Percentiles rank a stretch among this genome's conserved stretches.
phyloP scores from a whole-genome alignment of 1,140 invertebrate genomes.

The Euwallacea similis region DNA sequence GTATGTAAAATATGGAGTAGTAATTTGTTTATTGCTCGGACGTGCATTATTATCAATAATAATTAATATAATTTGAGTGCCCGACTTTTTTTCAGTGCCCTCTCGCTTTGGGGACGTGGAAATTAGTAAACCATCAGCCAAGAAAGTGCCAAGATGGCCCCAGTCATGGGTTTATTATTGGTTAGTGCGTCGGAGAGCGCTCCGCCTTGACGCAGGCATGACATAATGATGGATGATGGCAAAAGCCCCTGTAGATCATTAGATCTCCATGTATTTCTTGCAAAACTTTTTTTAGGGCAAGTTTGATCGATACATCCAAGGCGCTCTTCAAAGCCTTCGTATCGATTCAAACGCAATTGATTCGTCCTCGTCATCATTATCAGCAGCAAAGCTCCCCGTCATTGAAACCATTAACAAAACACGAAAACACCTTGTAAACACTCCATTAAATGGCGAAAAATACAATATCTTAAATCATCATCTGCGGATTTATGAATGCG shows the following conservation, averaged over 20 bases:
- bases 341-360: slow-evolving; percentile 21
- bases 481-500: slow-evolving; percentile 50
- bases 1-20: no score
- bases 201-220: slow-evolving; percentile 58
- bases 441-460: slow-evolving; percentile 49
- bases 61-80: no score
- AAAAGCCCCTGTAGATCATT: slow-evolving; percentile 28
- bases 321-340: no score
- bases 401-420: slow-evolving; percentile 22
- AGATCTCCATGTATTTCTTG: neutral
- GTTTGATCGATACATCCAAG: no score
- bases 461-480: slow-evolving; percentile 53
- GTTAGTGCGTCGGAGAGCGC: slow-evolving; percentile 62
- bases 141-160: slow-evolving; percentile 58
- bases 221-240: slow-evolving; percentile 48
- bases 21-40: no score
- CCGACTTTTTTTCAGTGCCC: no score
- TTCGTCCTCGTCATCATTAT: neutral
- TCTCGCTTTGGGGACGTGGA: neutral
- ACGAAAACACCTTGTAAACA: slow-evolving; percentile 49
- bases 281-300: no score
- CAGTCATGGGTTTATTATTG: slow-evolving; percentile 63
- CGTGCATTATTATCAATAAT: no score
- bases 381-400: neutral
- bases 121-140: neutral